Evolutionary conservation across 2,888 invertebrate species (phyloP).

Genomic region (Lingula anatina): DNA sequence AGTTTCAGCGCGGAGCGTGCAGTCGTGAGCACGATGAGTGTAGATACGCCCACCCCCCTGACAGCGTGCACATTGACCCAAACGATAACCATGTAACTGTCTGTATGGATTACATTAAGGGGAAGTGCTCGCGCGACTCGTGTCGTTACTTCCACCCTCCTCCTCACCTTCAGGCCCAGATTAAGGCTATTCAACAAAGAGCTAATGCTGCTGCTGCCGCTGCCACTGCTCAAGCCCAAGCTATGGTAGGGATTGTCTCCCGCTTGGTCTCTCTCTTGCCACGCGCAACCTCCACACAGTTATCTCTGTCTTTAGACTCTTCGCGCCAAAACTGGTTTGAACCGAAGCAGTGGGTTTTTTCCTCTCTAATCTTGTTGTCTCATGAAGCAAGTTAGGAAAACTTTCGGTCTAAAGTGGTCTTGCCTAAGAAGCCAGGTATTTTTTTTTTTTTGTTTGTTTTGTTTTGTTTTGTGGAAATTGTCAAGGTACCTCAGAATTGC

Average conservation of each 20-base stretch:
- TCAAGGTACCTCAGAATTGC: too few relatives aligned
- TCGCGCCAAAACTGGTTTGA: too few relatives aligned
- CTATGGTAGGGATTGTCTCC: slow-evolving; percentile 43
- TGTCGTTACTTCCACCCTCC: slow-evolving; percentile 99
- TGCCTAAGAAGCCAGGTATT: background rate
- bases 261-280: background rate
- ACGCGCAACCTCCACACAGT: background rate
- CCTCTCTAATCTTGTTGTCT: too few relatives aligned
- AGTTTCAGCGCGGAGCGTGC: slow-evolving; percentile 98
- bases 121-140: slow-evolving; percentile 91
- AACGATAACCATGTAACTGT: slow-evolving; percentile 98
- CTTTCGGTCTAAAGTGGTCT: background rate
- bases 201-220: slow-evolving; percentile 49
- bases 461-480: too few relatives aligned
- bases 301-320: background rate
- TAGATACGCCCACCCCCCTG: slow-evolving; percentile 97
- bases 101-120: slow-evolving; percentile 94
- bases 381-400: background rate
- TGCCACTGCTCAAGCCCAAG: slow-evolving; percentile 40
- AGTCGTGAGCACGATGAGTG: slow-evolving; percentile 96
- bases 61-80: slow-evolving; percentile 83
- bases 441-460: too few relatives aligned
- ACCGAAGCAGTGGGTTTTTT: too few relatives aligned
- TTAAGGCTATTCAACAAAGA: slow-evolving; percentile 65
- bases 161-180: slow-evolving; percentile 83